A percentile compares a stretch with the other conserved stretches of the same genome.
phyloP scores from a whole-genome alignment of 2,113 vertebrate genomes.

The human region DNA sequence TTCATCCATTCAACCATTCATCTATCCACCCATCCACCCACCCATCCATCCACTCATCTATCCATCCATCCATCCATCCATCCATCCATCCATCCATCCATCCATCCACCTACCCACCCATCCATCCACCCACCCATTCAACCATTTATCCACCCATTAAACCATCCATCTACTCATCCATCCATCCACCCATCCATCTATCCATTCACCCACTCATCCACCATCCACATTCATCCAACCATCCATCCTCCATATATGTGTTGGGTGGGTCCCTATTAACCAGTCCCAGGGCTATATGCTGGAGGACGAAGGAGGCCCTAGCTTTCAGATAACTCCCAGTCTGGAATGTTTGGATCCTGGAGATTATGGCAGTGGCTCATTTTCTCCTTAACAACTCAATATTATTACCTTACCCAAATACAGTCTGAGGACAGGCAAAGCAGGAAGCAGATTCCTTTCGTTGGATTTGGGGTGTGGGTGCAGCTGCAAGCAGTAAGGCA shows the following conservation, averaged over 20 bases:
- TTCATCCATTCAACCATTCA: rapidly evolving
- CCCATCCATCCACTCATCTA: rapidly evolving
- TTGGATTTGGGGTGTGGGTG: not conserved
- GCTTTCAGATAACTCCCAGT: not conserved
- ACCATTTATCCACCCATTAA: rapidly evolving
- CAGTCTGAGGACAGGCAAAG: not conserved
- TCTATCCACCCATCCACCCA: rapidly evolving
- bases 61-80: rapidly evolving
- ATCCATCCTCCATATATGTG: not conserved
- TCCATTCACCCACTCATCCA: not conserved
- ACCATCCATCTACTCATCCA: rapidly evolving
- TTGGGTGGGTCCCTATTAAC: not conserved
- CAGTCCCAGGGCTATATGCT: not conserved
- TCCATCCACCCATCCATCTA: rapidly evolving
- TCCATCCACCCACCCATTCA: not conserved
- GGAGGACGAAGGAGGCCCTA: not conserved
- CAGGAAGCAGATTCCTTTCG: rapidly evolving
- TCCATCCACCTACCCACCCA: rapidly evolving
- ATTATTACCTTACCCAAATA: not conserved
- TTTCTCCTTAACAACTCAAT: not conserved
- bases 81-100: rapidly evolving
- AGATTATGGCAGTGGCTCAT: not conserved
- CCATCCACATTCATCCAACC: not conserved
- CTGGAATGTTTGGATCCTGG: not conserved
- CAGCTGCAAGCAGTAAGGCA: rapidly evolving